Evolutionary conservation across 2,888 invertebrate species (phyloP), one percentile per base, ranked within the genome.

Genomic region (Eurytoma californica): DNA sequence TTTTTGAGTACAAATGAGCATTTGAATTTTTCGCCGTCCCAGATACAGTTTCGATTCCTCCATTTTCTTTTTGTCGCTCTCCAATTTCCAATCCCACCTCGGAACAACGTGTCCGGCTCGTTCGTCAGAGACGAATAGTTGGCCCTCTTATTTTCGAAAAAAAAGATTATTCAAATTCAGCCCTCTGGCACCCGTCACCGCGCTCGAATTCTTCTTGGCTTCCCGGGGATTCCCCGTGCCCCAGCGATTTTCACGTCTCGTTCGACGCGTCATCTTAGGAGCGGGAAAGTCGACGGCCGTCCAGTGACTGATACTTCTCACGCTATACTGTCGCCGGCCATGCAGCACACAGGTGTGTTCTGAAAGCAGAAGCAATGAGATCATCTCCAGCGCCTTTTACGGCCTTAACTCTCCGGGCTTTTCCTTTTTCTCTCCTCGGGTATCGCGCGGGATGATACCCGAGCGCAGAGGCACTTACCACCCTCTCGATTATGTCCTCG

Each of bases 401-500:
- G 7, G 4, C 24, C 24, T 1, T 24, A 24, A 2, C 3, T 51
- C 2, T n/a, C 28, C 0, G 13, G n/a, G 7, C n/a, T n/a, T 53
- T n/a, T 9, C 49, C 49, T 16, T 24, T 24, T 13, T 13, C 13
- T 3, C 58, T 20, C 18, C 9, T 12, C 20, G 24, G 20, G 9
- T 12, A 58, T 2, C 12, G 18, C 12, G 18, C 5, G 39, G 7
- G 39, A 39, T 39, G 39, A 39, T 39, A 2, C 39, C 39, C 39
- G 39, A 39, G 39, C 13, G 39, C 13, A 20, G 39, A 80, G 76
- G 65, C 60, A 85, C 87, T 84, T 79, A 90, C 89, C 84, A 86
- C 88, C 86, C 90, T 87, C 82, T 90, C 89, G 82, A 89, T 85
- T 79, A 90, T 88, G 81, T 95, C 95, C 83, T 94, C 93, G 83